These are phyloP conservation scores for Ruditapes philippinarum DNA, from an alignment of 1,140 invertebrate genomes.

Conservation along the genomic window DNA sequence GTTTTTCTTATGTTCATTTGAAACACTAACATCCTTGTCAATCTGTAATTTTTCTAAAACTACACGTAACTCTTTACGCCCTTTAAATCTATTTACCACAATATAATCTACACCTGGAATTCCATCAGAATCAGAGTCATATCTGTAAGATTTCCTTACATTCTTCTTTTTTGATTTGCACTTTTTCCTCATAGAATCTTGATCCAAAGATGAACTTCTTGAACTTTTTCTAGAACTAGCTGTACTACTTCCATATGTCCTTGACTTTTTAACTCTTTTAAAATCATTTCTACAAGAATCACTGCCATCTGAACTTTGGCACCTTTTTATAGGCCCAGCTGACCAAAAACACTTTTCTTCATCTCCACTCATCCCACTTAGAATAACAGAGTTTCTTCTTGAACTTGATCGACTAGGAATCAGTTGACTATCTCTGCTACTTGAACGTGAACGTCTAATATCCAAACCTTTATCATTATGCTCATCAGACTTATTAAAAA, in stretches of 20 bases:
- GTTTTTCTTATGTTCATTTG: not conserved
- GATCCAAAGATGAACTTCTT: slow-evolving; percentile 36
- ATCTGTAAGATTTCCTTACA: slow-evolving; percentile 33
- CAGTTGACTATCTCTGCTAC: slow-evolving; percentile 24
- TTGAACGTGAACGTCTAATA: slow-evolving; percentile 34
- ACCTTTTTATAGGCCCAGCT: not conserved
- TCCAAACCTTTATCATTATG: not conserved
- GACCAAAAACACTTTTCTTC: slow-evolving; percentile 21
- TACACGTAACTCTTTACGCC: slow-evolving; percentile 77
- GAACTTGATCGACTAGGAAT: slow-evolving; percentile 15
- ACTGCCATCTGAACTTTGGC: slow-evolving; percentile 6
- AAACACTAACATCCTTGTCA: not conserved
- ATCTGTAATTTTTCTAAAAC: slow-evolving; percentile 73
- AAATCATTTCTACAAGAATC: slow-evolving; percentile 20
- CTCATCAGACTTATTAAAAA: not conserved
- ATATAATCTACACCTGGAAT: slow-evolving; percentile 78
- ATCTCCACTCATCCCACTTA: slow-evolving; percentile 39
- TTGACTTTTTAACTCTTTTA: slow-evolving; percentile 54
- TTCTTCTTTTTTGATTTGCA: not conserved
- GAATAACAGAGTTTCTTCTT: slow-evolving; percentile 6
- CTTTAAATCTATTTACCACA: slow-evolving; percentile 81
- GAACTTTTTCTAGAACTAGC: slow-evolving; percentile 45
- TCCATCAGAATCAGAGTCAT: slow-evolving; percentile 59
- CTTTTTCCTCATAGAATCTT: not conserved
- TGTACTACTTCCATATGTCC: slow-evolving; percentile 10